Conservation (phyloP, 1,140 invertebrate genomes). For the Trichonephila clavata region DNA sequence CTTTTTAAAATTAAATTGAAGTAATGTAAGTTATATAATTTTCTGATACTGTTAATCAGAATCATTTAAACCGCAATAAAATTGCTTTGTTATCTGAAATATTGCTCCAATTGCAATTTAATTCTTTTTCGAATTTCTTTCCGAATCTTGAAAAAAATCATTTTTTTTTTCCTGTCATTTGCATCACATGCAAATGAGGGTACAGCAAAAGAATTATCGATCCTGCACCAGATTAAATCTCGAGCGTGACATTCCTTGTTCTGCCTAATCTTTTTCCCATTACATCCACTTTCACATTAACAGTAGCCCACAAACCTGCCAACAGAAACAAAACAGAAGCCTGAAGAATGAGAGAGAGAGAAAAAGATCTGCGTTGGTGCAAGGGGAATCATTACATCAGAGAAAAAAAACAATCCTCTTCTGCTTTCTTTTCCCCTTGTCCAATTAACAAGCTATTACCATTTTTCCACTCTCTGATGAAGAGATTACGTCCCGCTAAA, state of each 20-base stretch:
- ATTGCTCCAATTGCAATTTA: too few species aligned
- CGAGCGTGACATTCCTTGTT: not conserved
- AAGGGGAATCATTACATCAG: constrained; percentile 46
- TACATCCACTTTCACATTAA: constrained; percentile 12
- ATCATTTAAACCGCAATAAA: too few species aligned
- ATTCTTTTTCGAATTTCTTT: too few species aligned
- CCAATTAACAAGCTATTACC: constrained; percentile 70
- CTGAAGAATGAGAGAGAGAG: not conserved
- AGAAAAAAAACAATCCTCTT: constrained; percentile 40
- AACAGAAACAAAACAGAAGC: constrained; percentile 18
- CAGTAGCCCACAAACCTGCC: constrained; percentile 1
- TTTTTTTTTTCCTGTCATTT: not conserved
- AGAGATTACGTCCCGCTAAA: constrained; percentile 47
- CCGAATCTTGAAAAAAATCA: too few species aligned
- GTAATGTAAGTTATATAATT: too few species aligned
- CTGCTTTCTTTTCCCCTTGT: constrained; percentile 44
- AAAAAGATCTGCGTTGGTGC: constrained; percentile 11
- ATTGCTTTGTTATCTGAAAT: too few species aligned
- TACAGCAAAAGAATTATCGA: not conserved
- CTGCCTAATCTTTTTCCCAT: constrained; percentile 26
- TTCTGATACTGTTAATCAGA: too few species aligned
- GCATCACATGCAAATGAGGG: not conserved
- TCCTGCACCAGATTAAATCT: constrained; percentile 10
- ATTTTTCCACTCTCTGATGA: constrained; percentile 37
- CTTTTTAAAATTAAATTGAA: too few species aligned